Evolutionary conservation across 2,113 vertebrate species (phyloP).

Genomic region (Macheiramphus alcinus): DNA sequence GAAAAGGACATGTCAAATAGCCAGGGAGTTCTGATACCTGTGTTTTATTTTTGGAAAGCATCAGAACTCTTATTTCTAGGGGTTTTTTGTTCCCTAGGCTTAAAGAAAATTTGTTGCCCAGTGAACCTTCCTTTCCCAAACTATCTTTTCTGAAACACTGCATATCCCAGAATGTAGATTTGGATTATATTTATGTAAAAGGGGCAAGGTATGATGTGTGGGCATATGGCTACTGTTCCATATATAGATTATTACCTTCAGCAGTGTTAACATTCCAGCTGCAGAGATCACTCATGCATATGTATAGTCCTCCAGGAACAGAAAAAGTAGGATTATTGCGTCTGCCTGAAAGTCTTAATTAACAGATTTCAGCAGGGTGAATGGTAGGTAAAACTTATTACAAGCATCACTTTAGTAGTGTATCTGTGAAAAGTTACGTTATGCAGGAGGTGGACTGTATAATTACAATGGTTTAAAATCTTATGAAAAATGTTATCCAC

Average conservation of each 20-base stretch:
- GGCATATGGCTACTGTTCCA: slow-evolving; percentile 6
- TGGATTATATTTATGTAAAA: not conserved
- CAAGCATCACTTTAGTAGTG: not conserved
- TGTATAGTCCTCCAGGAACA: slow-evolving; percentile 25
- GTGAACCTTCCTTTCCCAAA: not conserved
- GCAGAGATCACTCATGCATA: slow-evolving; percentile 34
- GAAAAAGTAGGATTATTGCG: not conserved
- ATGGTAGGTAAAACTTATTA: not conserved
- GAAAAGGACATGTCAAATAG: slow-evolving; percentile 1
- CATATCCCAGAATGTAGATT: not conserved
- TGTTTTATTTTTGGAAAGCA: slow-evolving; percentile 6
- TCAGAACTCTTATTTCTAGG: not conserved
- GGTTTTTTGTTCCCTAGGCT: not conserved
- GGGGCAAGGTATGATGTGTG: not conserved
- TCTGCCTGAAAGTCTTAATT: slow-evolving; percentile 52
- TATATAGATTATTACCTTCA: slow-evolving; percentile 32
- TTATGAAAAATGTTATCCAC: not conserved
- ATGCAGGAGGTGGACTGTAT: not conserved
- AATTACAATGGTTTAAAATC: slow-evolving; percentile 9
- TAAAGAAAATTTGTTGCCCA: not conserved
- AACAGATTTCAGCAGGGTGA: not conserved
- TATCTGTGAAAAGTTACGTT: not conserved
- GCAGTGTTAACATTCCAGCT: slow-evolving; percentile 34
- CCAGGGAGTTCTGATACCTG: not conserved
- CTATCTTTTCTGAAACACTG: not conserved